Conservation (phyloP, 1,140 invertebrate genomes). For the Brachionus asplanchnoidis region DNA sequence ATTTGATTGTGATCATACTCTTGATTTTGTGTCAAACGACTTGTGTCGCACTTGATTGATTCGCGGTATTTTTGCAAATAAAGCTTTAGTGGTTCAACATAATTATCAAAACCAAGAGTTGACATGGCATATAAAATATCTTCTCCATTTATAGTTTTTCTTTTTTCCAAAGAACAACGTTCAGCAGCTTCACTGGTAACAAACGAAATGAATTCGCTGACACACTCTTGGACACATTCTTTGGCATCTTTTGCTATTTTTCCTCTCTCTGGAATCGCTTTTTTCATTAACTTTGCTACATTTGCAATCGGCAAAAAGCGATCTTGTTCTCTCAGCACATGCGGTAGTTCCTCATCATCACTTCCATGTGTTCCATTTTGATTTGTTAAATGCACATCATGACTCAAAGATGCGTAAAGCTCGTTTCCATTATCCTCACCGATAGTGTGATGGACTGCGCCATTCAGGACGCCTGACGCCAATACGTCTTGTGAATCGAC, state of each 20-base stretch:
- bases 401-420: neutral
- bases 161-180: conserved; percentile 89
- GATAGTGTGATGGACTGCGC: neutral
- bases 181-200: conserved; percentile 97
- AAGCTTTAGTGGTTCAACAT: conserved; percentile 89
- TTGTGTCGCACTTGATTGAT: conserved; percentile 27
- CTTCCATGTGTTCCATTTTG: conserved; percentile 8
- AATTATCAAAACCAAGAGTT: conserved; percentile 93
- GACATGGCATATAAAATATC: conserved; percentile 93
- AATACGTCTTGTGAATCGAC: neutral
- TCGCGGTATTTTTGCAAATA: conserved; percentile 96
- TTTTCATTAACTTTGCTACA: conserved; percentile 98
- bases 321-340: conserved; percentile 65
- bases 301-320: conserved; percentile 95
- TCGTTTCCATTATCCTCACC: conserved; percentile 1
- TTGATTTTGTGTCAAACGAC: neutral
- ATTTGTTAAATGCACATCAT: neutral
- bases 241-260: conserved; percentile 98
- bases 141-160: conserved; percentile 97
- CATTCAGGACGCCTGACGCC: neutral
- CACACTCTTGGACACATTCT: conserved; percentile 98
- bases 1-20: conserved; percentile 27
- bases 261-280: conserved; percentile 86
- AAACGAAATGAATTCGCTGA: conserved; percentile 98
- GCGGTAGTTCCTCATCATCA: conserved; percentile 33